Percentiles rank a stretch among this genome's conserved stretches.
phyloP scores from a whole-genome alignment of 2,797 vertebrate genomes.

The Chaenodraco wilsoni region DNA sequence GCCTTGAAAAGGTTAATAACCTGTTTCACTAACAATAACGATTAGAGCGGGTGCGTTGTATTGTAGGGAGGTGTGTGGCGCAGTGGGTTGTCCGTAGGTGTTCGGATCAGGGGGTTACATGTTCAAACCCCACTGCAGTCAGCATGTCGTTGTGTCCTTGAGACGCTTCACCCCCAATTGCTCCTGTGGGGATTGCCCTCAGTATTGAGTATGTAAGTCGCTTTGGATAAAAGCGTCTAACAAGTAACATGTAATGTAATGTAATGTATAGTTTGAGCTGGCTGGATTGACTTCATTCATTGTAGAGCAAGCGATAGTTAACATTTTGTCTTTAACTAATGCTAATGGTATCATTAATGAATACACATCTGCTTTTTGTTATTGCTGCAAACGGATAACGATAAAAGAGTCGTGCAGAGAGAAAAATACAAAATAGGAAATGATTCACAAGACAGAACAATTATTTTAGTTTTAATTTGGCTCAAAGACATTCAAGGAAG shows the following conservation, averaged over 20 bases:
- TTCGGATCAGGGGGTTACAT: too few relatives aligned
- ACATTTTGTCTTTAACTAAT: conserved; percentile 32
- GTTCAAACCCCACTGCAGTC: too few relatives aligned
- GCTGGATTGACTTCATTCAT: conserved; percentile 16
- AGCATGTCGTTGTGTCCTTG: too few relatives aligned
- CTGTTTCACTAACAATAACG: conserved; percentile 53
- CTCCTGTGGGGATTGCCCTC: too few relatives aligned
- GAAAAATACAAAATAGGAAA: background rate
- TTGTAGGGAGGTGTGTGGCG: conserved; percentile 8
- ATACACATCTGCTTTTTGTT: conserved; percentile 1
- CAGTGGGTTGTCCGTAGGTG: too few relatives aligned
- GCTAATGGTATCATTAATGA: background rate
- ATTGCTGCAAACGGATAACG: background rate
- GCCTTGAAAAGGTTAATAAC: conserved; percentile 75
- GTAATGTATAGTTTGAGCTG: background rate
- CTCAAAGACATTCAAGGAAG: background rate
- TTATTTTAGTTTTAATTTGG: background rate
- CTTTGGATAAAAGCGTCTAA: too few relatives aligned
- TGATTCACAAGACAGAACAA: background rate
- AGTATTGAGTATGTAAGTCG: too few relatives aligned
- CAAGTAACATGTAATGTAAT: too few relatives aligned
- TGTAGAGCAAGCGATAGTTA: background rate
- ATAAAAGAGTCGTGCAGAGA: background rate
- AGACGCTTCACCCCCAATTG: too few relatives aligned
- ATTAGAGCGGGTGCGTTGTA: conserved; percentile 42